Conservation (phyloP, 2,113 vertebrate species). For the Gasterosteus aculeatus region DNA sequence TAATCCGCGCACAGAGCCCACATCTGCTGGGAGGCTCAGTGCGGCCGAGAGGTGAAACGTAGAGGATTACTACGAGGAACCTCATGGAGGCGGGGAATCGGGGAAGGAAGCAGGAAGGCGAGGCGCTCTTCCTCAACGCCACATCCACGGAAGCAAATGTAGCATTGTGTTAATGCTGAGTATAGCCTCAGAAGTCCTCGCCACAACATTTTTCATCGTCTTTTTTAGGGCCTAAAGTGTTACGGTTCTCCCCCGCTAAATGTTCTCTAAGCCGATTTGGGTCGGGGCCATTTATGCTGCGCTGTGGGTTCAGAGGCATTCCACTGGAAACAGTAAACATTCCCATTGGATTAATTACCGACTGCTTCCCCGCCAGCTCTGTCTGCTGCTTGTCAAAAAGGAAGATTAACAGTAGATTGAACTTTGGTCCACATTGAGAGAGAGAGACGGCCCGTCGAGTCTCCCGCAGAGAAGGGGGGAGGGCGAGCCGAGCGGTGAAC, state of each 20-base stretch:
- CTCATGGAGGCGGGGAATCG: slow-evolving; percentile 25
- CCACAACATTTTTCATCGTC: slow-evolving; percentile 15
- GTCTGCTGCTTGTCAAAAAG: slow-evolving; percentile 47
- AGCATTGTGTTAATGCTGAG: slow-evolving; percentile 28
- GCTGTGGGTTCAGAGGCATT: slow-evolving; percentile 54
- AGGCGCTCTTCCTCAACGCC: slow-evolving; percentile 1
- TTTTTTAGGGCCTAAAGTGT: background rate
- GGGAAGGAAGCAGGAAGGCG: slow-evolving; percentile 3
- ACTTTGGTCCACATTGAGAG: slow-evolving; percentile 51
- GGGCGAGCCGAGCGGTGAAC: slow-evolving; percentile 5
- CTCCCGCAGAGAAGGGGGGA: slow-evolving; percentile 16
- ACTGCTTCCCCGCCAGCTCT: slow-evolving; percentile 25
- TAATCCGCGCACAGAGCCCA: slow-evolving; percentile 42
- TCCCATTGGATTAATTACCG: slow-evolving; percentile 69
- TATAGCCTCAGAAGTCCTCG: slow-evolving; percentile 20
- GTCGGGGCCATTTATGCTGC: slow-evolving; percentile 25
- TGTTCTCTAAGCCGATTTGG: slow-evolving; percentile 35
- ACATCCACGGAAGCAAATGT: slow-evolving; percentile 23
- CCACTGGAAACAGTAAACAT: slow-evolving; percentile 60
- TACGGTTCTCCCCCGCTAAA: slow-evolving; percentile 25
- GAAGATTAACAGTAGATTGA: slow-evolving; percentile 61
- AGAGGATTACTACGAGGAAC: slow-evolving; percentile 42
- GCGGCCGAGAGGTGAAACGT: slow-evolving; percentile 37
- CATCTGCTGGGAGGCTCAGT: slow-evolving; percentile 51
- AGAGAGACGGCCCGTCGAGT: slow-evolving; percentile 35